Conservation (phyloP, 2,888 invertebrate genomes). For the Baronia brevicornis region DNA sequence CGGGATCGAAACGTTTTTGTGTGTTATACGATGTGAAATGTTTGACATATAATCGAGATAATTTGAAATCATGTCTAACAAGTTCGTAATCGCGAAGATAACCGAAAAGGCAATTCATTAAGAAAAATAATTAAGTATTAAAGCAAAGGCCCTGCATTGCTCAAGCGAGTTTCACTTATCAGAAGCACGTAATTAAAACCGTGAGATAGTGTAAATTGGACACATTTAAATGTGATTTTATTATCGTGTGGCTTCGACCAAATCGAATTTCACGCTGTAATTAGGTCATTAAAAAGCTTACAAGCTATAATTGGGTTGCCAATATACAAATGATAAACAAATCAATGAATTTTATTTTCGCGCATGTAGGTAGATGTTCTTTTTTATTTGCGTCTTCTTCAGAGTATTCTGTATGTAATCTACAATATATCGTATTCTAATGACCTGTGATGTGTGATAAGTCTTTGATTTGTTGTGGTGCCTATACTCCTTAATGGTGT, state of each 20-base stretch:
- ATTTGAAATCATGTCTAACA: conserved; percentile 6
- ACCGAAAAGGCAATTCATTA: conserved; percentile 9
- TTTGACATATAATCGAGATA: neutral
- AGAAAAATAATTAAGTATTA: conserved; percentile 6
- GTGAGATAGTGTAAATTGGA: conserved; percentile 27
- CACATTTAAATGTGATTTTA: conserved; percentile 23
- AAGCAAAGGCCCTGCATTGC: neutral
- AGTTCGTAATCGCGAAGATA: conserved; percentile 4
- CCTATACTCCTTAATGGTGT: too few relatives aligned
- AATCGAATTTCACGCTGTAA: conserved; percentile 19
- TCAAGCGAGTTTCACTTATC: conserved; percentile 12
- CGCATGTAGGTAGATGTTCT: too few relatives aligned
- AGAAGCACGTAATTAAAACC: conserved; percentile 23
- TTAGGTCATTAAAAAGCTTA: conserved; percentile 13
- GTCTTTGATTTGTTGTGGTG: too few relatives aligned
- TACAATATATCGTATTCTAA: too few relatives aligned
- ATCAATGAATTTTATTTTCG: too few relatives aligned
- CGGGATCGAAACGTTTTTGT: too few relatives aligned
- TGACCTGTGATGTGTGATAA: too few relatives aligned
- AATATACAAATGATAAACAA: conserved; percentile 1
- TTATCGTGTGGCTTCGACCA: conserved; percentile 11
- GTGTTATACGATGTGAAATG: conserved; percentile 4
- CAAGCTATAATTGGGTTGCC: conserved; percentile 8
- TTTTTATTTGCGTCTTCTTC: too few relatives aligned
- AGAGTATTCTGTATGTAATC: too few relatives aligned